Evolutionary conservation across 2,888 invertebrate species (phyloP), one percentile per base, ranked within the genome.

Genomic region (Bombylius major): DNA sequence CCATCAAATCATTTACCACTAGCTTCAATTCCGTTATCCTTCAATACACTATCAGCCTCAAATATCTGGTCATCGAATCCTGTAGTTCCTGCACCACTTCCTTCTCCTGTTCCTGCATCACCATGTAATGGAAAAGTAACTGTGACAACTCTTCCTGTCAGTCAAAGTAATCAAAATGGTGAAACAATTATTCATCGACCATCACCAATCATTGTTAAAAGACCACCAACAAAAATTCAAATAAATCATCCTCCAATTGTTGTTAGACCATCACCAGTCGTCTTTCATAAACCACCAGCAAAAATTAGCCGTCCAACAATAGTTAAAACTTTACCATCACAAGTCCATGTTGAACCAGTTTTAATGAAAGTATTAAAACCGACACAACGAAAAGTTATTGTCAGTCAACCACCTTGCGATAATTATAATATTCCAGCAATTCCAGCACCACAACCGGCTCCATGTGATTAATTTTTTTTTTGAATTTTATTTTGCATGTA

Each of bases 251-350:
- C 72, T 44, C 73, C 73, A 65, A 60, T 72, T 58, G 69, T 73
- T 49, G 71, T 73, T 32, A 70, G 69, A 62, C 73, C 73, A 53
- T 70, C 71, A n/a, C 72, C 72, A 59, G 71, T 73, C 60, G 70
- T 73, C 54, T 63, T 72, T n/a, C 72, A 72, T 65, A 70, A 70
- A 60, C 72, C 72, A n/a, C 71, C 71, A 64, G 68, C 70, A 66
- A 68, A 70, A 13, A 68, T 72, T 4, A 61, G 70, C 47, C 70
- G 71, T 62, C 71, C 69, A 64, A 69, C 71, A 44, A 66, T 64
- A 57, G 66, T 71, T 33, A 71, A 71, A 63, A 67, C 70, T 60
- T 69, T 71, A 50, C 72, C 71, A 61, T 69, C 68, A 47, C 68
- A 70, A 62, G 69, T 72, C 45, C 70, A 70, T 64, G 70, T 72